Evolutionary conservation across 2,797 vertebrate genomes (phyloP), one percentile per base, ranked within the genome.

Genomic region (Cynopterus sphinx): DNA sequence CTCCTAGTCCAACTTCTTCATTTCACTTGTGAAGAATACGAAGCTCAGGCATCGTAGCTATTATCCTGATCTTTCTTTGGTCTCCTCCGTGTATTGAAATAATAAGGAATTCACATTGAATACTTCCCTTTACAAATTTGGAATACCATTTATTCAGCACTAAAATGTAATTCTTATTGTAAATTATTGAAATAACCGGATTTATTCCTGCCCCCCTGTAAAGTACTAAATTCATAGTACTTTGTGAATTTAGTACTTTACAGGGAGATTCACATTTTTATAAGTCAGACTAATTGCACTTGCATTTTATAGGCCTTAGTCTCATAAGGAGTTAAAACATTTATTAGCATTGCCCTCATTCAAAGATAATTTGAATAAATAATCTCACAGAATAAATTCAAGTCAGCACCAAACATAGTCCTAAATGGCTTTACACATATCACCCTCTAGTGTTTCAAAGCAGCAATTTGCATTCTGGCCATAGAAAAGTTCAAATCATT

Each of bases 361-460:
- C 19, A 74, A 92, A 94, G 43, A 22, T 87, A 95, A 90, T 36
- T 59, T 24, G 1, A 5, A 89, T 96, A 53, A 95, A 93, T 79
- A 90, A 88, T 77, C 61, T 61, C 89, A 86, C 15, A 95, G 49
- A 91, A 95, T 75, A 88, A 49, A 73, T 83, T 85, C 41, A 0
- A 86, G 8, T 94, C 65, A 21, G 39, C 1, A 73, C 7, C 16
- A 51, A 46, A 51, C 9, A 3, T 0, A 1, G 28, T 70, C 31
- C 22, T 90, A 82, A 92, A 83, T 97, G 90, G 28, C 96, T 98
- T 98, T 98, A 97, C 87, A 82, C 53, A 96, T 77, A 96, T 93
- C 94, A 97, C 97, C 97, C 97, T 97, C 97, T 98, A 97, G 96
- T 92, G 98, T 97, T 97, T 95, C 68, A 97, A 97, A 77, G 57